phyloP scores from a whole-genome alignment of 2,888 invertebrate species.

The Lepidocyrtinus sp. region DNA sequence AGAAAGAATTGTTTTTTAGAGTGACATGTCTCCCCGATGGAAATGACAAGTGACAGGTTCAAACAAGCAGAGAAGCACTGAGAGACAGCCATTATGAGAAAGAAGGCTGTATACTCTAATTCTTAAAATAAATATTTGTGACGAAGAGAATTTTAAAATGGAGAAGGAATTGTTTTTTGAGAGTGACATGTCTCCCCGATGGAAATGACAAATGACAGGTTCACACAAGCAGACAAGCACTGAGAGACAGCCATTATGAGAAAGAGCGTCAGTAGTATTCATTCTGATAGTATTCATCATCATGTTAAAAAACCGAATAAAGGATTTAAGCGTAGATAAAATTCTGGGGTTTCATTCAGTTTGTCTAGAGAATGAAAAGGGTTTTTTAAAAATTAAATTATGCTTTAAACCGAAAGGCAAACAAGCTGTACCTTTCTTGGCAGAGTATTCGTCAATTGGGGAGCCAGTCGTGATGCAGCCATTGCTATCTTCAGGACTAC shows the following conservation, averaged over 20 bases:
- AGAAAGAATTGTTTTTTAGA: constrained; percentile 6
- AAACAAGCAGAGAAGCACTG: background rate
- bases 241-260: background rate
- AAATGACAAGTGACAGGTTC: constrained; percentile 31
- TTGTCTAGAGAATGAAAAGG: no score
- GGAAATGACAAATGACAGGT: constrained; percentile 31
- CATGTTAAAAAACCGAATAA: no score
- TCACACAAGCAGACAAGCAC: background rate
- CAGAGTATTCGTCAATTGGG: constrained; percentile 66
- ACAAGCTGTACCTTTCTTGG: constrained; percentile 68
- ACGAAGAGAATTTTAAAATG: background rate
- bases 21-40: background rate
- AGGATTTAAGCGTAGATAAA: no score
- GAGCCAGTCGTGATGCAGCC: constrained; percentile 70
- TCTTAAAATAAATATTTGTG: background rate
- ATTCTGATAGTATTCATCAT: background rate
- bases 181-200: background rate
- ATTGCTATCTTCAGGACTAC: constrained; percentile 69
- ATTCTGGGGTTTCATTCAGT: no score
- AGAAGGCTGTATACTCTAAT: no score
- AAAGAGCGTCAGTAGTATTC: background rate
- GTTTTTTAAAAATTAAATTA: no score
- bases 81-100: background rate
- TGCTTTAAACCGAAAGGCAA: constrained; percentile 2
- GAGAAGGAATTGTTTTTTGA: constrained; percentile 7